Evolutionary conservation across 2,797 vertebrate species (phyloP).

Genomic region (Meriones psammophilus): DNA sequence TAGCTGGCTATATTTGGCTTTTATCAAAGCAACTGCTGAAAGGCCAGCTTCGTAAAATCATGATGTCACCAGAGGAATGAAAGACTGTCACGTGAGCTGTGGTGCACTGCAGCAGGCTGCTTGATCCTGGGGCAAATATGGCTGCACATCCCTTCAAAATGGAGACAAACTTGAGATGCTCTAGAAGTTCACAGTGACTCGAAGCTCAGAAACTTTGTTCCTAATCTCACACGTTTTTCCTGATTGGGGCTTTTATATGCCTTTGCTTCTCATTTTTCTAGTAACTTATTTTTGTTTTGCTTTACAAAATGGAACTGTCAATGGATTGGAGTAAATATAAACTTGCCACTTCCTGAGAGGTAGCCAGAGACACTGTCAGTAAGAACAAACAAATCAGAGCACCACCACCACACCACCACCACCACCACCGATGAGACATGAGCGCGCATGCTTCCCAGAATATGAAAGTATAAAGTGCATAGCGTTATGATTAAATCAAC

Average conservation of each 20-base stretch:
- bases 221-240: not conserved
- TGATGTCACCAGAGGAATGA: accelerated
- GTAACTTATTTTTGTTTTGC: not conserved
- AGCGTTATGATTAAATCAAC: too few relatives aligned
- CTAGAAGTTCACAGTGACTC: not conserved
- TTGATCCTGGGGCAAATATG: not conserved
- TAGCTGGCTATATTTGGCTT: not conserved
- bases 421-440: not conserved
- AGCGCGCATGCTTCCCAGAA: not conserved
- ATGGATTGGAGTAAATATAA: not conserved
- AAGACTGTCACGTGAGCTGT: accelerated
- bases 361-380: not conserved
- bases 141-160: not conserved
- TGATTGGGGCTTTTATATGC: not conserved
- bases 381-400: not conserved
- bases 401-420: too few relatives aligned
- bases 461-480: not conserved
- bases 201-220: not conserved
- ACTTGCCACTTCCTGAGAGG: not conserved
- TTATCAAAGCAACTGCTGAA: not conserved
- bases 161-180: not conserved
- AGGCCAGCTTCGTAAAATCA: not conserved
- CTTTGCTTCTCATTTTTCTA: not conserved
- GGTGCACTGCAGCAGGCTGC: accelerated
- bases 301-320: not conserved